Percentiles rank a stretch among this genome's conserved stretches.
Evolutionary conservation across 2,113 vertebrate species (phyloP).

Genomic region (Colistium nudipinnis): DNA sequence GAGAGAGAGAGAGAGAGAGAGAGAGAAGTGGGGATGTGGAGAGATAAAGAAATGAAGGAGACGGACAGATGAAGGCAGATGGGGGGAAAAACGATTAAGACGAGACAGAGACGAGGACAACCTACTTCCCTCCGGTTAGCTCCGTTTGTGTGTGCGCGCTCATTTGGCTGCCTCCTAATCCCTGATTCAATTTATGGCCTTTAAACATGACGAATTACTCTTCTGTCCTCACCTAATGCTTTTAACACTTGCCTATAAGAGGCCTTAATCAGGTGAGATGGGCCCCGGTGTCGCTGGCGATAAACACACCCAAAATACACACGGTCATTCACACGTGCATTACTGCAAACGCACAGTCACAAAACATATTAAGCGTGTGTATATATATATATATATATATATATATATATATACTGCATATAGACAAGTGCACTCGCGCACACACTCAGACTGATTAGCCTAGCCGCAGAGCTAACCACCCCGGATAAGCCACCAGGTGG

Average conservation of each 20-base stretch:
- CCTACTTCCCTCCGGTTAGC: constrained; percentile 48
- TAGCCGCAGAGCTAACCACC: constrained; percentile 84
- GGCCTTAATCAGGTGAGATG: constrained; percentile 96
- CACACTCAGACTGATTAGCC: constrained; percentile 91
- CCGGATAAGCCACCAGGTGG: constrained; percentile 95
- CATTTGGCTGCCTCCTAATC: constrained; percentile 70
- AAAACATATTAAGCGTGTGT: constrained; percentile 51
- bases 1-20: neutral
- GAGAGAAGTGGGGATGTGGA: neutral
- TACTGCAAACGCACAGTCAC: constrained; percentile 4
- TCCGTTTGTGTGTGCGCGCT: constrained; percentile 45
- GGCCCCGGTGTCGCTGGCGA: constrained; percentile 83
- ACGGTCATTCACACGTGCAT: neutral
- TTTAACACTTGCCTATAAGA: constrained; percentile 99
- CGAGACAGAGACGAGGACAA: constrained; percentile 24
- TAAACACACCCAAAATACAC: constrained; percentile 36
- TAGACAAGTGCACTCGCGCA: constrained; percentile 17
- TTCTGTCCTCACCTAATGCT: constrained; percentile 98
- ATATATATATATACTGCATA: constrained; percentile 23
- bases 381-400: constrained; percentile 16
- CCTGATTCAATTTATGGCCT: constrained; percentile 94
- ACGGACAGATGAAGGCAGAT: constrained; percentile 2
- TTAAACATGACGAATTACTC: constrained; percentile 99
- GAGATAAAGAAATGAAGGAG: neutral
- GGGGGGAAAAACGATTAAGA: constrained; percentile 1